Conservation (phyloP, 2,797 vertebrate genomes). For the Acestrorhynchus altus region DNA sequence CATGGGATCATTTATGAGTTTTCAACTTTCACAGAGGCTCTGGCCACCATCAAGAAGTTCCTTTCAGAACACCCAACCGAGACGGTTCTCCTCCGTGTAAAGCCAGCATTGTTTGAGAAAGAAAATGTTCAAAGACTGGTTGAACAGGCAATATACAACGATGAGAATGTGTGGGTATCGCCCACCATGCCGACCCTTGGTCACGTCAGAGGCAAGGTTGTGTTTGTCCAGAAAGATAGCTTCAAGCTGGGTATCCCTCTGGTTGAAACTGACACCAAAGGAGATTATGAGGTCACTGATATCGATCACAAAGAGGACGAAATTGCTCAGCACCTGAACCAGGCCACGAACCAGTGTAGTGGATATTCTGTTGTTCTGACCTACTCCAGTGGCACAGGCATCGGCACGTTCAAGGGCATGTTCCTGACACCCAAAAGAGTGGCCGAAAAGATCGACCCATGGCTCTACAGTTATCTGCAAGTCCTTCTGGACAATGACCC, state of each 20-base stretch:
- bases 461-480: slow-evolving; percentile 65
- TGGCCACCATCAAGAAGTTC: slow-evolving; percentile 60
- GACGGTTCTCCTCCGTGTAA: slow-evolving; percentile 59
- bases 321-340: slow-evolving; percentile 53
- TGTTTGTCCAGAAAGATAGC: slow-evolving; percentile 65
- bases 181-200: slow-evolving; percentile 61
- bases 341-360: slow-evolving; percentile 50
- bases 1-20: slow-evolving; percentile 58
- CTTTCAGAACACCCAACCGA: slow-evolving; percentile 57
- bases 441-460: slow-evolving; percentile 67
- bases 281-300: slow-evolving; percentile 53
- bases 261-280: slow-evolving; percentile 49
- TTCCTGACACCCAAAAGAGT: slow-evolving; percentile 64
- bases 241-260: slow-evolving; percentile 65
- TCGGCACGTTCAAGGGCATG: slow-evolving; percentile 63
- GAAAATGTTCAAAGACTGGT: slow-evolving; percentile 53
- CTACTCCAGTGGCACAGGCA: slow-evolving; percentile 66
- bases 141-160: slow-evolving; percentile 43
- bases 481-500: slow-evolving; percentile 52
- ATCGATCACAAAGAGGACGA: slow-evolving; percentile 60
- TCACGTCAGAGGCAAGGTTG: slow-evolving; percentile 68
- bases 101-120: slow-evolving; percentile 55
- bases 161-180: slow-evolving; percentile 55
- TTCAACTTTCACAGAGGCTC: slow-evolving; percentile 53
- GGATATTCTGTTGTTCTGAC: slow-evolving; percentile 55